These are phyloP conservation scores for Phyllotis vaccarum DNA, from an alignment of 2,797 vertebrate genomes.

Conservation along the genomic window DNA sequence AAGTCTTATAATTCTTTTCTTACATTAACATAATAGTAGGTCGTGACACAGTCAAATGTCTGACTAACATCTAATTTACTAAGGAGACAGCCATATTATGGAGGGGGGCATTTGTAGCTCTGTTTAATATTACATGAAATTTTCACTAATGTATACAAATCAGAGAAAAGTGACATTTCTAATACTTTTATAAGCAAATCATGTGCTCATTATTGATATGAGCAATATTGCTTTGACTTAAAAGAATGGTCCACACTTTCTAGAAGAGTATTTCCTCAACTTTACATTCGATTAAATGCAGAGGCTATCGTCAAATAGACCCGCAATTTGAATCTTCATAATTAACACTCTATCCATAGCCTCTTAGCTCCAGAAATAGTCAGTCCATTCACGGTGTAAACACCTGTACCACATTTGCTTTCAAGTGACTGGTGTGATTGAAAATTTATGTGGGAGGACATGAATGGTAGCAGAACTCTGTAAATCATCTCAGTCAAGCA, in stretches of 20 bases:
- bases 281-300: not conserved
- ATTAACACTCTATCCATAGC: not conserved
- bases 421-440: not conserved
- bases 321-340: not conserved
- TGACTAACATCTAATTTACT: not conserved
- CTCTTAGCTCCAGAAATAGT: not conserved
- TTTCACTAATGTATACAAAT: not conserved
- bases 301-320: not conserved
- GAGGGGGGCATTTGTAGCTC: not conserved
- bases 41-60: not conserved
- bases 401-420: not conserved
- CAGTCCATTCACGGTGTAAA: not conserved
- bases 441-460: conserved; percentile 19
- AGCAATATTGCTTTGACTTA: not conserved
- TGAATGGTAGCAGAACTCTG: not conserved
- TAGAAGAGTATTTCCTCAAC: not conserved
- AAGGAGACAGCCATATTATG: not conserved
- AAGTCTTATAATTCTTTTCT: not conserved
- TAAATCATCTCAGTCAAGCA: not conserved
- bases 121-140: not conserved
- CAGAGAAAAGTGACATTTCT: not conserved
- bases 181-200: not conserved
- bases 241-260: not conserved
- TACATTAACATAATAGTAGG: not conserved
- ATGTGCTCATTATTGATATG: not conserved